phyloP scores from a whole-genome alignment of 2,797 vertebrate genomes.

The Falco columbarius region DNA sequence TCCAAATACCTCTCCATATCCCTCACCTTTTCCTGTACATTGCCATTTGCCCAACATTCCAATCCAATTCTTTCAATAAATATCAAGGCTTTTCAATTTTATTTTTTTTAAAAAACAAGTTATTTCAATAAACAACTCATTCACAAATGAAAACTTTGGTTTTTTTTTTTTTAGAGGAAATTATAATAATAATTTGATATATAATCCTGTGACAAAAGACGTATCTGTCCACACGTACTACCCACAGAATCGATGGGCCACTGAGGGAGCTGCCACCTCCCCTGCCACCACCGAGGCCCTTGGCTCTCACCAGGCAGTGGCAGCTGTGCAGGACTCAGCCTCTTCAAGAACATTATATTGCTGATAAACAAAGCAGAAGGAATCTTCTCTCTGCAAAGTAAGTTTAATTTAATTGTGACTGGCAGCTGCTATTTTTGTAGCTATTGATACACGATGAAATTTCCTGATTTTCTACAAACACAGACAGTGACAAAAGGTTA shows the following conservation, averaged over 20 bases:
- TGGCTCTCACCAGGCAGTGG: neutral
- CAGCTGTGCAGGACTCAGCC: neutral
- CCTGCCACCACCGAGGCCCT: rapidly evolving
- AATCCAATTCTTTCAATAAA: neutral
- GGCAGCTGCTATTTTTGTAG: neutral
- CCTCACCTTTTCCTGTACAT: neutral
- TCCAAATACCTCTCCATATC: neutral
- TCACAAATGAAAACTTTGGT: neutral
- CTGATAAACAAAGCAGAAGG: neutral
- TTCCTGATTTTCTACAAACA: neutral
- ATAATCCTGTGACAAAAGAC: neutral
- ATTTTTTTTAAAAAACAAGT: too few relatives aligned
- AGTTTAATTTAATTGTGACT: neutral
- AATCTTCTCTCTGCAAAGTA: neutral
- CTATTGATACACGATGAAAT: neutral
- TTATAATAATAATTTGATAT: neutral
- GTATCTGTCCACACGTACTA: neutral
- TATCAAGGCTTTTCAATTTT: neutral
- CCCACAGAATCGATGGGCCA: rapidly evolving
- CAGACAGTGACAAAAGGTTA: neutral
- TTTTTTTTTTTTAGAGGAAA: neutral
- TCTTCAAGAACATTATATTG: neutral
- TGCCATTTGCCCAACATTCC: neutral
- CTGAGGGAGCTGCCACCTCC: neutral
- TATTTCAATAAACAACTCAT: neutral